Evolutionary conservation across 2,113 vertebrate species (phyloP).

Genomic region (Sturnus vulgaris): DNA sequence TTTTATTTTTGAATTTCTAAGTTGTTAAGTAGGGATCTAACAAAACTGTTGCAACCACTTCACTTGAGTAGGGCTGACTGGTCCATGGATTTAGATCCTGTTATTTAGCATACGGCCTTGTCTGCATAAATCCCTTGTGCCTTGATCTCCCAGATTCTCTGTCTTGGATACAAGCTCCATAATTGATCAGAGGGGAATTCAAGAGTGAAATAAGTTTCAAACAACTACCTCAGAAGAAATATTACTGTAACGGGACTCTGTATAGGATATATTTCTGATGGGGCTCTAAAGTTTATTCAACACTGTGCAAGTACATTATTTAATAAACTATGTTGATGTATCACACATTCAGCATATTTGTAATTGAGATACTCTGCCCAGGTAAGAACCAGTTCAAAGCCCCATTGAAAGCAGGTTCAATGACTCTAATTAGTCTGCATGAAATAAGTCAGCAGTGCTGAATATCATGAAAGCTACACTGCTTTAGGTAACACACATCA

Average conservation of each 20-base stretch:
- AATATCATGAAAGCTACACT: background rate
- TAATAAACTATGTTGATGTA: background rate
- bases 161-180: background rate
- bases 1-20: background rate
- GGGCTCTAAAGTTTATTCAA: background rate
- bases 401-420: background rate
- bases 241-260: background rate
- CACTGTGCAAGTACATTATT: background rate
- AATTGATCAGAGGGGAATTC: background rate
- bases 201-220: background rate
- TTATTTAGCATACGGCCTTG: background rate
- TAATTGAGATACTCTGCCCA: background rate
- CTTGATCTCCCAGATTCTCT: background rate
- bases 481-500: background rate
- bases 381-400: background rate
- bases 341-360: background rate
- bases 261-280: background rate
- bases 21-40: background rate
- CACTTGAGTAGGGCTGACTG: background rate
- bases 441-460: background rate
- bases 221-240: background rate
- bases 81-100: background rate
- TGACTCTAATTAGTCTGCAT: background rate
- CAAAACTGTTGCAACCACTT: background rate
- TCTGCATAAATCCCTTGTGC: background rate